phyloP scores from a whole-genome alignment of 2,113 vertebrate genomes.

The Podarcis muralis region DNA sequence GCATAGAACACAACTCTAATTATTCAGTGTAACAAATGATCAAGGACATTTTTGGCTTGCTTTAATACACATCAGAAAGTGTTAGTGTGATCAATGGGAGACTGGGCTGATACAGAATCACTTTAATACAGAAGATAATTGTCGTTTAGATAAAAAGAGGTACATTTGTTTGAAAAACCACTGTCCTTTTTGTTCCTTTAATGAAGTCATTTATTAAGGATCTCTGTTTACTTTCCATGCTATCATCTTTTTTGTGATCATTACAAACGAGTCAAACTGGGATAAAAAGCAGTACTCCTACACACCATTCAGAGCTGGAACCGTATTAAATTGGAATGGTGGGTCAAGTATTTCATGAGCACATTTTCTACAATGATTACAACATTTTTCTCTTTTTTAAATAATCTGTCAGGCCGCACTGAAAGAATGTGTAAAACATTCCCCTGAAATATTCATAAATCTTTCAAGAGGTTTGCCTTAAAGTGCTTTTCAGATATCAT shows the following conservation, averaged over 20 bases:
- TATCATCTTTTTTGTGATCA: constrained; percentile 42
- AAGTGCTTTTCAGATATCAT: constrained; percentile 40
- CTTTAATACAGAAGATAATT: background rate
- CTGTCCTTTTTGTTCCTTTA: constrained; percentile 26
- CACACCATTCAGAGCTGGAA: constrained; percentile 46
- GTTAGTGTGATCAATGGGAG: constrained; percentile 22
- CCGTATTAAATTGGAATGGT: constrained; percentile 45
- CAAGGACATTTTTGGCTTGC: background rate
- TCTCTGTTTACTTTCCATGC: constrained; percentile 40
- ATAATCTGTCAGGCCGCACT: constrained; percentile 26
- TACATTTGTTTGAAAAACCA: constrained; percentile 29
- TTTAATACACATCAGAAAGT: background rate
- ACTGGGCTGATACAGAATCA: background rate
- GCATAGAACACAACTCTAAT: background rate
- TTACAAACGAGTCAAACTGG: constrained; percentile 41
- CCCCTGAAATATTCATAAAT: constrained; percentile 40
- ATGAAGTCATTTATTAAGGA: constrained; percentile 30
- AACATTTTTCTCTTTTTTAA: constrained; percentile 40
- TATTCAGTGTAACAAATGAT: background rate
- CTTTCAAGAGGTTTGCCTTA: constrained; percentile 31
- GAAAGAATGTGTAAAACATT: constrained; percentile 19
- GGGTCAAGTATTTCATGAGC: constrained; percentile 49
- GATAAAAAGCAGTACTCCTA: constrained; percentile 35
- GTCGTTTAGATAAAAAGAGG: constrained; percentile 5
- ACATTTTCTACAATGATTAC: constrained; percentile 37